Conservation (phyloP, 2,113 vertebrate genomes). For the Syrrhaptes paradoxus region DNA sequence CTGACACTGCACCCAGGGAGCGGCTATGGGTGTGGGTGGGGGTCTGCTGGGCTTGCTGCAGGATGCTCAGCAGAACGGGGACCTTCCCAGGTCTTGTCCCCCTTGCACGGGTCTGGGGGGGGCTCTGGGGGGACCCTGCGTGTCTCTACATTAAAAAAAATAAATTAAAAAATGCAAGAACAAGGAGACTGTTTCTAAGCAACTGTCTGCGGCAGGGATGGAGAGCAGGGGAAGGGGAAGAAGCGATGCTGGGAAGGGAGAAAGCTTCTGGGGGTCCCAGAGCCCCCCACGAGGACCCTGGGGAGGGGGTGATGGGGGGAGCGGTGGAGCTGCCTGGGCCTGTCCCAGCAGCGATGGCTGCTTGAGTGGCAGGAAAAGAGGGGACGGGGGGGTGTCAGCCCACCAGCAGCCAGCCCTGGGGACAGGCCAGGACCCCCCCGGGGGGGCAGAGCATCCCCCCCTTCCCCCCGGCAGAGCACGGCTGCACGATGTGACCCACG, state of each 20-base stretch:
- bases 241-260: not conserved
- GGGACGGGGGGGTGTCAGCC: accelerated
- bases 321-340: not conserved
- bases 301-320: not conserved
- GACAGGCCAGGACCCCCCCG: not conserved
- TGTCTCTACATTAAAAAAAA: not conserved
- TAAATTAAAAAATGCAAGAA: not conserved
- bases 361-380: not conserved
- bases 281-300: too few relatives aligned
- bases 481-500: not conserved
- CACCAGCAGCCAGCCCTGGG: not conserved
- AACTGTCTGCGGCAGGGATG: conserved; percentile 29
- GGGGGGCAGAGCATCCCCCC: not conserved
- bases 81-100: not conserved
- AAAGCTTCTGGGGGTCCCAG: not conserved
- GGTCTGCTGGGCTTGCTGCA: not conserved
- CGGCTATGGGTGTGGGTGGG: not conserved
- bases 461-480: not conserved
- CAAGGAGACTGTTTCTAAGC: conserved; percentile 13
- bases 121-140: accelerated
- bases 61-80: not conserved
- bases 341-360: not conserved
- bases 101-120: not conserved
- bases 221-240: not conserved
- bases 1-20: not conserved